These are phyloP conservation scores for Xyliphius kryptos DNA, from an alignment of 2,113 vertebrate genomes.

Conservation along the genomic window DNA sequence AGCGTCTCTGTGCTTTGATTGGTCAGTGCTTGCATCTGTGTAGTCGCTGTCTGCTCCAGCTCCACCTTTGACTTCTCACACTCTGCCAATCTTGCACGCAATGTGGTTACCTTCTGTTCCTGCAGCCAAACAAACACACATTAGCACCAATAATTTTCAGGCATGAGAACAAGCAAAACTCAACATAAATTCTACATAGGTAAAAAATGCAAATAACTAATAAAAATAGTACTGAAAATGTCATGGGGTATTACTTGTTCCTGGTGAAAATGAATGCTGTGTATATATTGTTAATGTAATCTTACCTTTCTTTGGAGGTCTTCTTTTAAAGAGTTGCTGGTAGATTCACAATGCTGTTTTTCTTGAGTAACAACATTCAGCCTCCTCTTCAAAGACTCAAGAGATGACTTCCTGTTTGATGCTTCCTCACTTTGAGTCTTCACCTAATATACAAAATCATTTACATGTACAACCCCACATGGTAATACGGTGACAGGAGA, in stretches of 20 bases:
- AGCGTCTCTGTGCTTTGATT: slow-evolving; percentile 73
- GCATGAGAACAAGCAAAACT: no score
- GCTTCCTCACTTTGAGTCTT: slow-evolving; percentile 78
- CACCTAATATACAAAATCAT: slow-evolving; percentile 56
- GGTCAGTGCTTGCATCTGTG: slow-evolving; percentile 74
- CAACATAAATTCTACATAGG: no score
- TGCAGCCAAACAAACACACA: slow-evolving; percentile 51
- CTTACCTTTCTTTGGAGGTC: slow-evolving; percentile 80
- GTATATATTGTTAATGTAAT: slow-evolving; percentile 6
- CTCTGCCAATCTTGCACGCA: slow-evolving; percentile 66
- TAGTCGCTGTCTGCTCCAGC: slow-evolving; percentile 70
- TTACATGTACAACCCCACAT: neutral
- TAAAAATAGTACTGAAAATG: no score
- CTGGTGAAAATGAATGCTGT: neutral
- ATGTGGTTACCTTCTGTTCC: slow-evolving; percentile 66
- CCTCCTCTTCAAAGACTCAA: slow-evolving; percentile 80
- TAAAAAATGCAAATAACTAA: no score
- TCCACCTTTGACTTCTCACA: slow-evolving; percentile 66
- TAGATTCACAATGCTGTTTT: slow-evolving; percentile 71
- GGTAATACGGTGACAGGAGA: no score
- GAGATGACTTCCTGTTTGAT: slow-evolving; percentile 72
- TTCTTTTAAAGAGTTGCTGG: slow-evolving; percentile 70
- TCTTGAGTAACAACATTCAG: slow-evolving; percentile 71
- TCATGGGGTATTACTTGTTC: neutral
- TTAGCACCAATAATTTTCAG: neutral